A percentile compares a stretch with the other conserved stretches of the same genome.
Conservation (phyloP, 2,888 invertebrate species). For the Alentia gelatinosa region DNA sequence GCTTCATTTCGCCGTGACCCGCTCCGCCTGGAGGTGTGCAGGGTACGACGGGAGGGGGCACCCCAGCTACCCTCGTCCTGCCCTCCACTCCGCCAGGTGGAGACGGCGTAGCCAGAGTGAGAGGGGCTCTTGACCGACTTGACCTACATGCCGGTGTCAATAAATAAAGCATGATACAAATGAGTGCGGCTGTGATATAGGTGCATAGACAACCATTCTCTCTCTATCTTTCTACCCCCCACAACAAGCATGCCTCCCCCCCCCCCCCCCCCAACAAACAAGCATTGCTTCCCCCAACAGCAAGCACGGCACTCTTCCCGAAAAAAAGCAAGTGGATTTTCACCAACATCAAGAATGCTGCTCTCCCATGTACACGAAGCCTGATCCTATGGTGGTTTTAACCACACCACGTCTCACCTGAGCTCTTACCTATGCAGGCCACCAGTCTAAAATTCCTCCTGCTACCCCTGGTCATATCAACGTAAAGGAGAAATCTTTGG, state of each 20-base stretch:
- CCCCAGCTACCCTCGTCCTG: neutral
- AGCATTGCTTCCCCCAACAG: too few relatives aligned
- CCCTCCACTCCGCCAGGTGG: neutral
- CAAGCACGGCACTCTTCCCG: too few relatives aligned
- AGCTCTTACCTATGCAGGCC: too few relatives aligned
- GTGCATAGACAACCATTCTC: neutral
- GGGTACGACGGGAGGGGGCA: neutral
- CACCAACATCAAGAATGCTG: too few relatives aligned
- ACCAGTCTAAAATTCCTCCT: too few relatives aligned
- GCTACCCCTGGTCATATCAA: too few relatives aligned
- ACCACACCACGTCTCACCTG: too few relatives aligned
- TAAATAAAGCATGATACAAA: slow-evolving; percentile 24
- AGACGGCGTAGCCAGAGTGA: neutral
- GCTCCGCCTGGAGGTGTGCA: neutral
- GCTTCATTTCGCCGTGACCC: slow-evolving; percentile 45
- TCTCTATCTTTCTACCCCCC: too few relatives aligned
- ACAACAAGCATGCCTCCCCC: neutral
- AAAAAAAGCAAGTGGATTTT: too few relatives aligned
- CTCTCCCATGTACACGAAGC: too few relatives aligned
- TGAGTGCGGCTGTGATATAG: neutral
- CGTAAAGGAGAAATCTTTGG: too few relatives aligned
- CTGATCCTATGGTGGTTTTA: too few relatives aligned
- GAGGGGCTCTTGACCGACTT: slow-evolving; percentile 29
- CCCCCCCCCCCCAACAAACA: neutral
- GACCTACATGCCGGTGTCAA: slow-evolving; percentile 46